Percentiles rank a stretch among this genome's conserved stretches.
phyloP scores from a whole-genome alignment of 2,888 invertebrate genomes.

The Phytoseiulus persimilis region DNA sequence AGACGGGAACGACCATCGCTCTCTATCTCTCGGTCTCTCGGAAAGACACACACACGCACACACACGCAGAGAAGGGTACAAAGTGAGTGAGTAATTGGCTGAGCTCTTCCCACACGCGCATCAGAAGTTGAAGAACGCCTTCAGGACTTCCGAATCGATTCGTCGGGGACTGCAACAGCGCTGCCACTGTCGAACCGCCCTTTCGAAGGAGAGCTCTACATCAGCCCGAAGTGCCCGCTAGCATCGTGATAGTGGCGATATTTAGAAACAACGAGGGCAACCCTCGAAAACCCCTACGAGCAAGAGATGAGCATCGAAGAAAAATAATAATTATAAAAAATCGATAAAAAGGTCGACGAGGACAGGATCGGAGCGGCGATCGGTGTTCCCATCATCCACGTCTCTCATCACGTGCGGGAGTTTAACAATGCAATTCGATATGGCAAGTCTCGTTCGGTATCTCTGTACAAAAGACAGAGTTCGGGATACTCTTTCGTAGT shows the following conservation, averaged over 20 bases:
- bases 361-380: neutral
- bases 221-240: too few relatives aligned
- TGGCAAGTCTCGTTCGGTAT: neutral
- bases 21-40: neutral
- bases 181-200: neutral
- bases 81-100: conserved; percentile 5
- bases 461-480: neutral
- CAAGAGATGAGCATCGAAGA: too few relatives aligned
- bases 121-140: neutral
- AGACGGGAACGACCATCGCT: neutral
- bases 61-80: neutral
- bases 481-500: neutral
- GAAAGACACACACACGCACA: neutral
- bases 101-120: neutral
- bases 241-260: too few relatives aligned
- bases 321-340: too few relatives aligned
- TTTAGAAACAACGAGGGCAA: too few relatives aligned
- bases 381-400: neutral
- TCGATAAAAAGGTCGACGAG: too few relatives aligned
- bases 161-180: neutral
- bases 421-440: neutral
- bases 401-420: neutral
- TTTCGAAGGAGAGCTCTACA: too few relatives aligned
- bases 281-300: too few relatives aligned
- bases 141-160: neutral